These are phyloP conservation scores for Eristalinus aeneus DNA, from an alignment of 2,888 invertebrate species.

Conservation along the genomic window DNA sequence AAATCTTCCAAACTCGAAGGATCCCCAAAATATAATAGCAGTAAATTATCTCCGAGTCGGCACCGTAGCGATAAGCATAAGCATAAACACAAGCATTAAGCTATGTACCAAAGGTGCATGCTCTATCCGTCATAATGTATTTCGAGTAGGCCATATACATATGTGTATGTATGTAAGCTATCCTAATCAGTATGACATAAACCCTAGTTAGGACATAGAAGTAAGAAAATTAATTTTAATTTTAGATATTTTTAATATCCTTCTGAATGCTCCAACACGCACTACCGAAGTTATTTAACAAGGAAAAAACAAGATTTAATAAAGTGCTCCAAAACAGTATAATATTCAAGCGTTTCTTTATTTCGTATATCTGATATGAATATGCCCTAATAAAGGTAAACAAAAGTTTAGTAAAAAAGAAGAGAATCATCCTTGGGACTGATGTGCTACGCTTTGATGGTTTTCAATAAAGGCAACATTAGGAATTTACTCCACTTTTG, in stretches of 20 bases:
- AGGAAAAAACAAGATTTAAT: background rate
- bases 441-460: no score
- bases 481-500: no score
- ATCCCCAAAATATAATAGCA: constrained; percentile 77
- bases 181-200: background rate
- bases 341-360: background rate
- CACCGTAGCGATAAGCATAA: constrained; percentile 81
- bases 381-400: background rate
- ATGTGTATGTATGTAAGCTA: background rate
- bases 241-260: background rate
- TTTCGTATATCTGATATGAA: background rate
- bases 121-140: background rate
- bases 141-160: background rate
- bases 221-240: background rate
- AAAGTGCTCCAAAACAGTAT: background rate
- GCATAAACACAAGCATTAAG: constrained; percentile 81
- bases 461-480: no score
- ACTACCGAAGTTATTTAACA: background rate
- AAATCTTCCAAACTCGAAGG: constrained; percentile 74
- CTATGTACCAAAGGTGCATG: background rate
- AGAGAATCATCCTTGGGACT: no score
- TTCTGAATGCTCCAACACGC: background rate
- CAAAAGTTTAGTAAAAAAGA: no score
- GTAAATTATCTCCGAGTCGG: constrained; percentile 73
- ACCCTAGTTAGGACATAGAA: background rate